Percentiles rank a stretch among this genome's conserved stretches.
phyloP scores from a whole-genome alignment of 2,797 vertebrate genomes.

The Pseudocheirus occidentalis region DNA sequence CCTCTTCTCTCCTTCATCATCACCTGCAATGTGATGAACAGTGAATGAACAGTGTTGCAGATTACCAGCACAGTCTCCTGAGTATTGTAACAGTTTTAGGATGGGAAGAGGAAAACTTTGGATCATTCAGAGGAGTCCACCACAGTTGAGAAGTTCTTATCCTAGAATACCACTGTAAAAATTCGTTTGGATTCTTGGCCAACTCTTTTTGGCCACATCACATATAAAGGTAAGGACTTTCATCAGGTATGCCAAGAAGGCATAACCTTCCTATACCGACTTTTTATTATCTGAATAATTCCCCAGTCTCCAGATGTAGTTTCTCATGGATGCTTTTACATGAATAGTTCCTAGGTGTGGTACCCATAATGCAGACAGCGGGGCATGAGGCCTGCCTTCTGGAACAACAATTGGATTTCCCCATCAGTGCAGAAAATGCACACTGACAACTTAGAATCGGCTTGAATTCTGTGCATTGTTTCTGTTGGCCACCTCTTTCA shows the following conservation, averaged over 20 bases:
- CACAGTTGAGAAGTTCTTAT: background rate
- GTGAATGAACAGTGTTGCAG: background rate
- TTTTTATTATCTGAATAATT: slow-evolving; percentile 41
- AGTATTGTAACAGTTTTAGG: background rate
- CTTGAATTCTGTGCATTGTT: slow-evolving; percentile 61
- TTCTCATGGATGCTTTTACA: slow-evolving; percentile 9
- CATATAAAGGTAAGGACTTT: slow-evolving; percentile 1
- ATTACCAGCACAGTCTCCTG: background rate
- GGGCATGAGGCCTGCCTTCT: slow-evolving; percentile 45
- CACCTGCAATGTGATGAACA: background rate
- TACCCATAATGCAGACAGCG: slow-evolving; percentile 22
- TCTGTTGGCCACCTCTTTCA: slow-evolving; percentile 55
- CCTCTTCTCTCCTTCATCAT: background rate
- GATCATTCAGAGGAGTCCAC: background rate
- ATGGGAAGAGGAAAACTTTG: background rate
- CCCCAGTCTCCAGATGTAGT: background rate
- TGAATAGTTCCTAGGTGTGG: slow-evolving; percentile 49
- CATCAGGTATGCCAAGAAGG: slow-evolving; percentile 15
- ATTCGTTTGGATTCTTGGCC: background rate
- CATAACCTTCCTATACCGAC: background rate
- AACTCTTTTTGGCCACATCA: background rate
- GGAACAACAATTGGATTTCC: slow-evolving; percentile 48
- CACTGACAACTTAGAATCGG: slow-evolving; percentile 50
- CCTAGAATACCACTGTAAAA: background rate
- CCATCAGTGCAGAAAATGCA: slow-evolving; percentile 29